Conservation (phyloP, 2,888 invertebrate genomes). For the Hydroisotoma schaefferi region DNA sequence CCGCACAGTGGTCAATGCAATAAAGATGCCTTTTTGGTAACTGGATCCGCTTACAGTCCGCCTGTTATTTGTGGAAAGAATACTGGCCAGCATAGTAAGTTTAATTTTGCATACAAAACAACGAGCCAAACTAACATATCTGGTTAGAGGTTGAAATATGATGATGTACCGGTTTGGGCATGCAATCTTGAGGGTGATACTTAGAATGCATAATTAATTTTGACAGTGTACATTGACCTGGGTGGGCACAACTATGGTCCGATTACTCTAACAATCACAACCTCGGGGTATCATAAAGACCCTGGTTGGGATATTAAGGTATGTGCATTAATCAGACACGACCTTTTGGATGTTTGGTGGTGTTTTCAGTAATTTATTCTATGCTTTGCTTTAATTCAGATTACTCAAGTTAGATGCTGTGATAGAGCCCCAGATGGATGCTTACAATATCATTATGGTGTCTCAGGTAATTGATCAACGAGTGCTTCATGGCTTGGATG, state of each 20-base stretch:
- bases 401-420: conserved; percentile 48
- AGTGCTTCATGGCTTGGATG: no score
- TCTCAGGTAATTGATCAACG: conserved; percentile 38
- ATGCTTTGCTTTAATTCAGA: conserved; percentile 30
- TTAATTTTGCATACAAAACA: neutral
- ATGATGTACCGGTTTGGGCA: neutral
- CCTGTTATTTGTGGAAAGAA: conserved; percentile 50
- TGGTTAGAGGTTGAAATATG: conserved; percentile 9
- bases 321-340: neutral
- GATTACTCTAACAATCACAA: conserved; percentile 47
- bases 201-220: no score
- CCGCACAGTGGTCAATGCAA: conserved; percentile 49
- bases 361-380: no score
- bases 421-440: conserved; percentile 48
- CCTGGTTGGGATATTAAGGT: conserved; percentile 49
- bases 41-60: conserved; percentile 48
- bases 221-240: conserved; percentile 49
- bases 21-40: conserved; percentile 49
- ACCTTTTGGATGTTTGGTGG: no score
- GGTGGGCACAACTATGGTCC: conserved; percentile 49
- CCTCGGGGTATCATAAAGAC: conserved; percentile 48
- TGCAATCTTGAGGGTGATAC: no score
- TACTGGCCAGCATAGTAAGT: conserved; percentile 49
- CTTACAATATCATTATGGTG: conserved; percentile 48
- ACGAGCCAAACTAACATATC: conserved; percentile 5